Percentiles rank a stretch among this genome's conserved stretches.
phyloP scores from a whole-genome alignment of 2,797 vertebrate genomes.

The Sebastes wilsoni region DNA sequence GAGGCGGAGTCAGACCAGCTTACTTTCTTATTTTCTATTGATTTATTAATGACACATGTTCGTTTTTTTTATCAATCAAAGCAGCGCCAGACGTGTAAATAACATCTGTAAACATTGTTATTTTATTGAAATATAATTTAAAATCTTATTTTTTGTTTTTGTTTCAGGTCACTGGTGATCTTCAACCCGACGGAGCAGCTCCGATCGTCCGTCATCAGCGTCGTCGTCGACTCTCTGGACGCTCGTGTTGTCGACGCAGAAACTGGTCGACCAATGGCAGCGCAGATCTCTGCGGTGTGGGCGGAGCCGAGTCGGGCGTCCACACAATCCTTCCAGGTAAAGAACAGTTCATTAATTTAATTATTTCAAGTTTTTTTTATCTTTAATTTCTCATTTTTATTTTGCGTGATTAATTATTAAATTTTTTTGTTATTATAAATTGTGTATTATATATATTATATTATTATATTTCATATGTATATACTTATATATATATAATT shows the following conservation, averaged over 20 bases:
- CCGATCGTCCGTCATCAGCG: slow-evolving; percentile 80
- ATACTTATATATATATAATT: no score
- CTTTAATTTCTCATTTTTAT: neutral
- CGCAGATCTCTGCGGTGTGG: slow-evolving; percentile 90
- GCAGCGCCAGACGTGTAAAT: no score
- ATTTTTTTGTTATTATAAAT: neutral
- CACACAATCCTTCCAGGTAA: slow-evolving; percentile 86
- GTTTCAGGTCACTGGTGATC: slow-evolving; percentile 86
- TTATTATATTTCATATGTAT: neutral
- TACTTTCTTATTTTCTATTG: neutral
- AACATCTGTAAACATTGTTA: neutral
- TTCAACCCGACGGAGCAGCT: slow-evolving; percentile 89
- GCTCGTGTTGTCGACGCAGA: slow-evolving; percentile 81
- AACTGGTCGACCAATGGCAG: slow-evolving; percentile 77
- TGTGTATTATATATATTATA: neutral
- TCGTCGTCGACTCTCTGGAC: slow-evolving; percentile 80
- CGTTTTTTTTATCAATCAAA: neutral
- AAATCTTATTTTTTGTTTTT: neutral
- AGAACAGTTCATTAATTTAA: neutral
- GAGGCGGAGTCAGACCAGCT: neutral
- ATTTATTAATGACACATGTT: neutral
- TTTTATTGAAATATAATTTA: neutral
- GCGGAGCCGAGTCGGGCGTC: slow-evolving; percentile 74
- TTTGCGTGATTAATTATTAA: neutral
- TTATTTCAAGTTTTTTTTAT: neutral